Percentiles rank a stretch among this genome's conserved stretches.
phyloP scores from a whole-genome alignment of 1,140 invertebrate genomes.

The Drosophila pandora region DNA sequence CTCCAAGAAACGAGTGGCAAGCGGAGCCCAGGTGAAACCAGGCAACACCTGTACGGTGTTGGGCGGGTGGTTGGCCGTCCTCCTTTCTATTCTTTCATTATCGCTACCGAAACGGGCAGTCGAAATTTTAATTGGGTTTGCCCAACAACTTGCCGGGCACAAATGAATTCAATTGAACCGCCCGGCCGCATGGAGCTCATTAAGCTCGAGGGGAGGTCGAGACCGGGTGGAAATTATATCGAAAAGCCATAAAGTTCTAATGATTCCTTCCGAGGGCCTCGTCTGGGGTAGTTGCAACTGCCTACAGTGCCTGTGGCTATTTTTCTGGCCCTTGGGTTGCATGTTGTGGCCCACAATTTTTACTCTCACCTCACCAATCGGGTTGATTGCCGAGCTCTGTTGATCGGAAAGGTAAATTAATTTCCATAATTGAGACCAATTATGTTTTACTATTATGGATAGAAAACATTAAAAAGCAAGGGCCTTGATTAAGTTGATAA shows the following conservation, averaged over 20 bases:
- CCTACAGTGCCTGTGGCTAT: neutral
- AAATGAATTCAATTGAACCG: constrained; percentile 59
- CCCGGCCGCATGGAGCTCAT: constrained; percentile 47
- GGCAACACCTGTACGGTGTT: constrained; percentile 35
- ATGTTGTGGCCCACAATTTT: neutral
- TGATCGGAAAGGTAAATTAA: neutral
- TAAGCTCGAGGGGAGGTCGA: constrained; percentile 27
- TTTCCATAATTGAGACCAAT: neutral
- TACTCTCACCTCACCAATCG: neutral
- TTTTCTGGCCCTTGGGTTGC: neutral
- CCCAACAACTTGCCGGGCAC: constrained; percentile 47
- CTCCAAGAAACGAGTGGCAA: constrained; percentile 29
- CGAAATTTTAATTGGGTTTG: constrained; percentile 69
- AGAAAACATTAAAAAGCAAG: too few relatives aligned
- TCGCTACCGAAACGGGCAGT: constrained; percentile 44
- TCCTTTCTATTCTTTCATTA: constrained; percentile 25
- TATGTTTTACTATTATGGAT: neutral
- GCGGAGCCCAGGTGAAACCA: neutral
- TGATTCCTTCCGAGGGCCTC: constrained; percentile 18
- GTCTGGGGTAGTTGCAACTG: constrained; percentile 26
- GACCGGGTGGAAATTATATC: constrained; percentile 47
- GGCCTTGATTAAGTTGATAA: too few relatives aligned
- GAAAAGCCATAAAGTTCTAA: constrained; percentile 53
- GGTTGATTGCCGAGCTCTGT: too few relatives aligned
- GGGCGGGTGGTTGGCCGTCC: neutral